phyloP scores from a whole-genome alignment of 2,888 invertebrate genomes.

The Ornithoptera priamus region DNA sequence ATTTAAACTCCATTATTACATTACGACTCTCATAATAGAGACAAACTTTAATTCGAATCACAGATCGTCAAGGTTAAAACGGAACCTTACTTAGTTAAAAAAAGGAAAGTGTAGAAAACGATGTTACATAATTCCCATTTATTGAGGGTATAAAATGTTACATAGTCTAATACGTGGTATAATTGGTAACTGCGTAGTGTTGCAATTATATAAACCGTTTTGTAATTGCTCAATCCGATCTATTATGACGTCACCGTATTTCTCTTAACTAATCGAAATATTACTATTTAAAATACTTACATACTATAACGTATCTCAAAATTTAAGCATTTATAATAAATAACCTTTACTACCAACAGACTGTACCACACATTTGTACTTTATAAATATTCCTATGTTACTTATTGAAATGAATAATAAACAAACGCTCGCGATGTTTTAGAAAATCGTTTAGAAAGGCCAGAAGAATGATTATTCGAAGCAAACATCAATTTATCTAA shows the following conservation, averaged over 20 bases:
- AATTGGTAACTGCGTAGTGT: conserved; percentile 39
- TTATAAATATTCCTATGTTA: too few relatives aligned
- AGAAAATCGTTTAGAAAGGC: conserved; percentile 20
- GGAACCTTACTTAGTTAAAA: conserved; percentile 61
- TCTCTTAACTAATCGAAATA: too few relatives aligned
- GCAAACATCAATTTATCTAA: conserved; percentile 7
- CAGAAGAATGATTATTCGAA: conserved; percentile 30
- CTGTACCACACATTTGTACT: too few relatives aligned
- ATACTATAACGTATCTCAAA: too few relatives aligned
- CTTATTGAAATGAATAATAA: neutral
- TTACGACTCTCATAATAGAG: conserved; percentile 30
- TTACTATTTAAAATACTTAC: too few relatives aligned
- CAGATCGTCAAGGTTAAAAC: conserved; percentile 52
- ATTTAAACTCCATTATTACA: too few relatives aligned
- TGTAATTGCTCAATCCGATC: conserved; percentile 26
- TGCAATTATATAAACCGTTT: conserved; percentile 39
- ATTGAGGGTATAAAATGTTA: conserved; percentile 50
- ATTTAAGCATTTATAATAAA: too few relatives aligned
- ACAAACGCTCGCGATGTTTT: conserved; percentile 20
- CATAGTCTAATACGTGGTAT: conserved; percentile 42
- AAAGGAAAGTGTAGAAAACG: conserved; percentile 62
- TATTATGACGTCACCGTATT: too few relatives aligned
- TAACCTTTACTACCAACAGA: too few relatives aligned
- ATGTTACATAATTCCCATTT: conserved; percentile 57
- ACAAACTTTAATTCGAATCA: conserved; percentile 47